phyloP scores from a whole-genome alignment of 2,888 invertebrate genomes.

The Synanthedon myopaeformis region DNA sequence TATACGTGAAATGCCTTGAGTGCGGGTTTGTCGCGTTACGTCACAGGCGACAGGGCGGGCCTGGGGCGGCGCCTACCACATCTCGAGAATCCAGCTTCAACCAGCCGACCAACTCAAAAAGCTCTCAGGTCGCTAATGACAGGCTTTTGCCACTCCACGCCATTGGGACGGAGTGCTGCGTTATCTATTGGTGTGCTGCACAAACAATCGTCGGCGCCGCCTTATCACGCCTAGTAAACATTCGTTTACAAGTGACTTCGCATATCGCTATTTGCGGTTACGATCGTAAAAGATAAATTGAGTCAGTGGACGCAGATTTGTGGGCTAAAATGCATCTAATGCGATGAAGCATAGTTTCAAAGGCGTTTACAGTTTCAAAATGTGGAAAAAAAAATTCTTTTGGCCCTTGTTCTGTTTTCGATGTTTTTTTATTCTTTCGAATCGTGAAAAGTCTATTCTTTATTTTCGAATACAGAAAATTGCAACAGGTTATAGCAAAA shows the following conservation, averaged over 20 bases:
- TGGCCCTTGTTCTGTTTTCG: too few species aligned
- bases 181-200: constrained; percentile 40
- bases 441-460: too few species aligned
- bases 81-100: constrained; percentile 24
- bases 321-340: background rate
- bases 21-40: constrained; percentile 52
- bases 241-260: constrained; percentile 52
- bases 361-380: too few species aligned
- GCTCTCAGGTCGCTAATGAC: constrained; percentile 46
- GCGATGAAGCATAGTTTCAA: background rate
- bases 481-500: too few species aligned
- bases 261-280: constrained; percentile 57
- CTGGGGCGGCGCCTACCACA: constrained; percentile 52
- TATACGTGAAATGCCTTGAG: constrained; percentile 57
- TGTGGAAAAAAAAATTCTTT: too few species aligned
- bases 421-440: too few species aligned
- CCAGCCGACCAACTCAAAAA: constrained; percentile 37
- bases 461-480: too few species aligned
- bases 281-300: constrained; percentile 38
- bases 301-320: too few species aligned
- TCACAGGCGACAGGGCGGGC: constrained; percentile 65
- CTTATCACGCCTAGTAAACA: constrained; percentile 61
- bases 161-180: constrained; percentile 33
- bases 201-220: constrained; percentile 58
- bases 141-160: constrained; percentile 57